These are phyloP conservation scores for Schlechtendalia chinensis DNA, from an alignment of 1,140 invertebrate genomes.

Conservation along the genomic window DNA sequence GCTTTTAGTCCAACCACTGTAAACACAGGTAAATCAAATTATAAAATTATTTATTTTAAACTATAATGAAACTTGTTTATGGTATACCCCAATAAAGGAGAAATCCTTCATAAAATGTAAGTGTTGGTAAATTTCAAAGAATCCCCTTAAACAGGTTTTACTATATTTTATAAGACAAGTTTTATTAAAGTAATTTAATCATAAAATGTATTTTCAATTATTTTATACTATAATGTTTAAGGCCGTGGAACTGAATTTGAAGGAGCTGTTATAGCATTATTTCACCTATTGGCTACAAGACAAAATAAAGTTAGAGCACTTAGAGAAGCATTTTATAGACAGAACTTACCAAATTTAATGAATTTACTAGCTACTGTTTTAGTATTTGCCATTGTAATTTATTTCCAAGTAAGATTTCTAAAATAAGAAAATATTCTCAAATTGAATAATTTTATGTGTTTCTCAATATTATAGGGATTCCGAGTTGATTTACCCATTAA, in stretches of 20 bases:
- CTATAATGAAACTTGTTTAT: too few relatives aligned
- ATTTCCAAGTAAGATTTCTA: constrained; percentile 85
- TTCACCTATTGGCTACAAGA: constrained; percentile 93
- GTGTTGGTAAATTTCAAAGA: too few relatives aligned
- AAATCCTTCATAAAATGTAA: too few relatives aligned
- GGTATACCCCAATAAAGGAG: too few relatives aligned
- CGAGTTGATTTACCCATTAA: constrained; percentile 99
- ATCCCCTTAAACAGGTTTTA: too few relatives aligned
- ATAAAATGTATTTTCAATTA: not conserved
- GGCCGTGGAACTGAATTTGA: constrained; percentile 96
- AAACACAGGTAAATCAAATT: constrained; percentile 86
- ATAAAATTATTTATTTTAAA: too few relatives aligned
- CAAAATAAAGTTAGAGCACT: constrained; percentile 97
- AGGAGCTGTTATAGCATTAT: constrained; percentile 94
- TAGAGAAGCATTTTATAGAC: constrained; percentile 97
- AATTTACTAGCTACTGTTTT: constrained; percentile 96
- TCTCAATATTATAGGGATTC: constrained; percentile 78
- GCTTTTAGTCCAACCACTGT: constrained; percentile 99
- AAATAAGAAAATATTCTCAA: not conserved
- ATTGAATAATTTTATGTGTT: not conserved
- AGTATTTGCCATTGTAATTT: constrained; percentile 99
- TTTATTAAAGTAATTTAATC: not conserved
- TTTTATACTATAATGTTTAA: constrained; percentile 53
- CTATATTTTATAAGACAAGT: too few relatives aligned
- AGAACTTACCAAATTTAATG: constrained; percentile 99